phyloP scores from a whole-genome alignment of 2,888 invertebrate species.

The Halictus quadricinctus region DNA sequence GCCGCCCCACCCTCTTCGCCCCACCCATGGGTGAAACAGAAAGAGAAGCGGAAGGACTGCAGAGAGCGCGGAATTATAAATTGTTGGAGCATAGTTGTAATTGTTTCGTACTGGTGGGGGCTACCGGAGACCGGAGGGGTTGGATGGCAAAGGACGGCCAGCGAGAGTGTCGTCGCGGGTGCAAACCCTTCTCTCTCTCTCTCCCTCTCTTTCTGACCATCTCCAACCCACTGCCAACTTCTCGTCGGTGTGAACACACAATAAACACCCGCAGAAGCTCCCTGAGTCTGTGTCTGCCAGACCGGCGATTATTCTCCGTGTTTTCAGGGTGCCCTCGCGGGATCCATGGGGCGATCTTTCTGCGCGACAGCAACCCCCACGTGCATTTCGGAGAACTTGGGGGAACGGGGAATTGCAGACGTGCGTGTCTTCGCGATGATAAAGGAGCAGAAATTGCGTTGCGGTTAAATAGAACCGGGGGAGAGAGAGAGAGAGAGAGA shows the following conservation, averaged over 20 bases:
- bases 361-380: conserved; percentile 14
- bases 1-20: conserved; percentile 32
- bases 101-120: conserved; percentile 70
- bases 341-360: conserved; percentile 15
- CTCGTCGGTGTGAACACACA: conserved; percentile 16
- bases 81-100: conserved; percentile 79
- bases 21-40: conserved; percentile 26
- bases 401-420: conserved; percentile 15
- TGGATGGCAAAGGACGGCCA: background rate
- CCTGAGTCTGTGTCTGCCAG: background rate
- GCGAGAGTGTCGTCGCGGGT: conserved; percentile 18
- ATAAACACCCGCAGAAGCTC: conserved; percentile 22
- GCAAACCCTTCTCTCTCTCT: background rate
- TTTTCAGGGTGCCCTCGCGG: background rate
- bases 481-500: background rate
- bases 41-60: conserved; percentile 37
- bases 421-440: conserved; percentile 6
- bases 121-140: background rate
- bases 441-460: background rate
- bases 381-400: conserved; percentile 1
- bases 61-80: conserved; percentile 75
- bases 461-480: background rate
- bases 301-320: conserved; percentile 20
- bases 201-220: background rate
- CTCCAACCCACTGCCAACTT: background rate